Percentiles rank a stretch among this genome's conserved stretches.
phyloP scores from a whole-genome alignment of 1,140 invertebrate species.

The Campodea augens region DNA sequence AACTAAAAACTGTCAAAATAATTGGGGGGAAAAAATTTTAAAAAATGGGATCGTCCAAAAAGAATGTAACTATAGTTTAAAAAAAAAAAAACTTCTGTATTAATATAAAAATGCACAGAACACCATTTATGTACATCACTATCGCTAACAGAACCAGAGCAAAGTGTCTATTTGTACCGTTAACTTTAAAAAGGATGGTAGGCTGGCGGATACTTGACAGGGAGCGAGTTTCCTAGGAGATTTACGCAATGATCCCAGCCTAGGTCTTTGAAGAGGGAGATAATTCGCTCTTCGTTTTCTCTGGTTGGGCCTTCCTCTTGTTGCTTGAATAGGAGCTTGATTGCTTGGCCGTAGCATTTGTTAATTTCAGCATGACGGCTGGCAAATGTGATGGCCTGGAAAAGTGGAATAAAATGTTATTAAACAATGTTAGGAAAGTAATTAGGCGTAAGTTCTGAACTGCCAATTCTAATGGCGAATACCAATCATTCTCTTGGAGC shows the following conservation, averaged over 20 bases:
- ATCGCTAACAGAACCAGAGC: too few relatives aligned
- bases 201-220: constrained; percentile 39
- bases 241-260: constrained; percentile 45
- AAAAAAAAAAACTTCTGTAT: too few relatives aligned
- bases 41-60: too few relatives aligned
- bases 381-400: constrained; percentile 46
- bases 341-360: constrained; percentile 55
- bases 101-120: too few relatives aligned
- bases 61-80: too few relatives aligned
- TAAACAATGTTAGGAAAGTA: too few relatives aligned
- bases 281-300: constrained; percentile 50
- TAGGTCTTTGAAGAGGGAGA: constrained; percentile 39
- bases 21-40: too few relatives aligned
- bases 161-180: too few relatives aligned
- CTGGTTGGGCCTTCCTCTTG: constrained; percentile 55
- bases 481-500: too few relatives aligned
- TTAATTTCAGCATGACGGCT: constrained; percentile 60
- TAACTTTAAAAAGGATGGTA: constrained; percentile 45
- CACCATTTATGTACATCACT: too few relatives aligned
- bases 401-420: constrained; percentile 6
- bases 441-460: neutral
- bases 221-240: constrained; percentile 31
- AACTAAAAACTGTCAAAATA: too few relatives aligned
- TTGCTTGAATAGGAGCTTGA: constrained; percentile 53
- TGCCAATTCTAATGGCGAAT: neutral